Evolutionary conservation across 2,113 vertebrate species (phyloP).

Genomic region (Macquaria australasica): DNA sequence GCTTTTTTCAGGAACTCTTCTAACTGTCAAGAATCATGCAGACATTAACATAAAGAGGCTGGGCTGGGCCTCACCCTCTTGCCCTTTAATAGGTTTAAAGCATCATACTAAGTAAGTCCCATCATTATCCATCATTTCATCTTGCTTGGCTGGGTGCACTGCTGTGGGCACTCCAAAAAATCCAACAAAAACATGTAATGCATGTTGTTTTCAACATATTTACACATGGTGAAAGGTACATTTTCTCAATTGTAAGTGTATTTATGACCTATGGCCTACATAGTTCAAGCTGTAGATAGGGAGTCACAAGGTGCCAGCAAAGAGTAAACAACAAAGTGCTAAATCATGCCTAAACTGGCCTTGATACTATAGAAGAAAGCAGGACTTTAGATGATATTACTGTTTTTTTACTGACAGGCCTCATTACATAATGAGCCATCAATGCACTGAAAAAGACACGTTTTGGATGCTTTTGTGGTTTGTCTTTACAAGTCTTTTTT

Average conservation of each 20-base stretch:
- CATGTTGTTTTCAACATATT: background rate
- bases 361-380: background rate
- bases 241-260: background rate
- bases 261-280: background rate
- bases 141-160: background rate
- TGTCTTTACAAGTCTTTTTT: background rate
- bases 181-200: background rate
- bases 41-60: constrained; percentile 31
- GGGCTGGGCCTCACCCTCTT: background rate
- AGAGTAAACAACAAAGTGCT: background rate
- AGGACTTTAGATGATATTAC: background rate
- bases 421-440: no score
- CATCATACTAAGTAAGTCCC: background rate
- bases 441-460: no score
- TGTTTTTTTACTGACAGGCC: background rate
- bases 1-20: constrained; percentile 21
- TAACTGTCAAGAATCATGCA: constrained; percentile 12
- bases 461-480: background rate
- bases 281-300: background rate
- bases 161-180: background rate
- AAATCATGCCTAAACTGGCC: background rate
- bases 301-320: background rate
- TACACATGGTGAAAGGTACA: background rate
- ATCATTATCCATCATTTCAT: constrained; percentile 15
- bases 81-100: constrained; percentile 22